Evolutionary conservation across 2,113 vertebrate species (phyloP), one percentile per base, ranked within the genome.

Genomic region (Setophaga petechia): DNA sequence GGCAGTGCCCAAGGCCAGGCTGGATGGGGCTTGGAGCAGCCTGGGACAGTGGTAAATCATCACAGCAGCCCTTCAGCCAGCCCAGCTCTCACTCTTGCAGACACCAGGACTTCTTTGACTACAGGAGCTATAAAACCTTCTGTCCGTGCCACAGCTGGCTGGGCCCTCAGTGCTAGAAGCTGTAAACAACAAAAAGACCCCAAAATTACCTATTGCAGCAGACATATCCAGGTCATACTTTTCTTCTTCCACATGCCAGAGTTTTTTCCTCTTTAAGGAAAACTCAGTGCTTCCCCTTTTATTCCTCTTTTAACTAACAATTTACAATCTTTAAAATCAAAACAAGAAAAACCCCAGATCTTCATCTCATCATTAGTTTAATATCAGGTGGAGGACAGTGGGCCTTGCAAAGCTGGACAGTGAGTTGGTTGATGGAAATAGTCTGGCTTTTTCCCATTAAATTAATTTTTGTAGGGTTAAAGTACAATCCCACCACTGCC

Each of bases 1-100:
- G 79, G 39, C 0, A 89, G 17, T 31, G 23, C 11, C 30, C 41
- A 0, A 31, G n/a, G 25, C 6, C 41, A 49, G 35, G 25, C 0
- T 35, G 55, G 30, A 41, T 0, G 1, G 25, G n/a, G 24, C n/a
- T 76, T 55, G 41, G 55, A 62, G n/a, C 21, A 76, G 0, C 11
- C 30, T 69, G n/a, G 25, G 3, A 6, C 0, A 15, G 14, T 4
- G 11, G 25, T 12, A 74, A 87, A 58, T 17, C 30, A 46, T 3
- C 58, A 51, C 6, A n/a, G 46, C 46, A 67, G 11, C 41, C 16
- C 41, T 74, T 41, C 71, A 82, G 13, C 35, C 71, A 82, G 13
- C 35, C 23, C 31, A 83, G 31, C 39, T 63, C 16, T 10, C 54
- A n/a, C 5, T 41, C 30, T 19, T n/a, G 21, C 6, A 43, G 35